These are phyloP conservation scores for Panthera uncia DNA, from an alignment of 2,113 vertebrate species.

Conservation along the genomic window DNA sequence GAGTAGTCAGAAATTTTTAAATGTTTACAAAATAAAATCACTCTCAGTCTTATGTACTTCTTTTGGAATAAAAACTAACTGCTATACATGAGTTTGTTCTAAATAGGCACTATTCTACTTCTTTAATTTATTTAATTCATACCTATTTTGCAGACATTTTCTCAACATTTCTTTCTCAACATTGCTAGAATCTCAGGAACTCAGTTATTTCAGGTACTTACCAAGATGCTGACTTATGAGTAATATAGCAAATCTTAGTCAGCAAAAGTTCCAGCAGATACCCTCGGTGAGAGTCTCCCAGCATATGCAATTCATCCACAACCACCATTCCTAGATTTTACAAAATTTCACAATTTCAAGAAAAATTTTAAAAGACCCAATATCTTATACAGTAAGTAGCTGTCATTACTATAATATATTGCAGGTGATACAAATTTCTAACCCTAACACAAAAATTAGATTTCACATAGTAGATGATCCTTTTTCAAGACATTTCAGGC, in stretches of 20 bases:
- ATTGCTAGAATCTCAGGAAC: slow-evolving; percentile 2
- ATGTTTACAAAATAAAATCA: slow-evolving; percentile 36
- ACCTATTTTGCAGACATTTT: not conserved
- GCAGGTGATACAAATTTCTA: not conserved
- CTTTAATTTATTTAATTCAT: not conserved
- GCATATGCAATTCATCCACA: slow-evolving; percentile 97
- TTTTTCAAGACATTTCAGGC: not conserved
- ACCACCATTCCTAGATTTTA: slow-evolving; percentile 91
- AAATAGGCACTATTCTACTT: not conserved
- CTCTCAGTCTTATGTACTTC: not conserved
- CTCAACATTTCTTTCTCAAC: not conserved
- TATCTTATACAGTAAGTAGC: not conserved
- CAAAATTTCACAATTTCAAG: slow-evolving; percentile 47
- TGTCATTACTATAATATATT: not conserved
- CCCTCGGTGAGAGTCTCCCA: slow-evolving; percentile 95
- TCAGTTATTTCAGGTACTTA: slow-evolving; percentile 75
- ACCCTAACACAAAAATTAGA: not conserved
- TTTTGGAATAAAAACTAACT: slow-evolving; percentile 32
- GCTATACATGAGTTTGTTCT: not conserved
- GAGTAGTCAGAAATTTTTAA: not conserved
- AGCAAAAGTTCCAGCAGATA: slow-evolving; percentile 96
- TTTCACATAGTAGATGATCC: not conserved
- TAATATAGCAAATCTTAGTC: slow-evolving; percentile 94
- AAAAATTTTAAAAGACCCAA: slow-evolving; percentile 16
- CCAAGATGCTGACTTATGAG: slow-evolving; percentile 87